Percentiles rank a stretch among this genome's conserved stretches.
Evolutionary conservation across 1,140 invertebrate species (phyloP).

Genomic region (Samia ricini): DNA sequence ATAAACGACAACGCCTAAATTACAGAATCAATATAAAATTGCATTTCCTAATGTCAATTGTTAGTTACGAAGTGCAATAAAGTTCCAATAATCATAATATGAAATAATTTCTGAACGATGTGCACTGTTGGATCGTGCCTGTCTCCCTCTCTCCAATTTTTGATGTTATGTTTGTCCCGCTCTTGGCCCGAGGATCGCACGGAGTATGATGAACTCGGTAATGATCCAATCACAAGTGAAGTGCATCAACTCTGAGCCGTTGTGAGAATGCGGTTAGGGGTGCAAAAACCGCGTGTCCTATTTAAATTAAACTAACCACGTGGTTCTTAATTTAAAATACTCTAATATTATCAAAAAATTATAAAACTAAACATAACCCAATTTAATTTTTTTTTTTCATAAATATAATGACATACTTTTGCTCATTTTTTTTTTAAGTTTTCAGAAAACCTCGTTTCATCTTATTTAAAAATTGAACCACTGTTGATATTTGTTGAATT

Average conservation of each 20-base stretch:
- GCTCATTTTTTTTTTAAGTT: no score
- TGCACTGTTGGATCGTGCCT: conserved; percentile 37
- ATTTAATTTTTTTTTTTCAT: no score
- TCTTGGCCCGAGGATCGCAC: conserved; percentile 66
- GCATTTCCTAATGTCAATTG: conserved; percentile 78
- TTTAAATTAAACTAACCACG: conserved; percentile 74
- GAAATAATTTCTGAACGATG: conserved; percentile 74
- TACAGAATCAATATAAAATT: conserved; percentile 77
- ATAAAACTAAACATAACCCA: no score
- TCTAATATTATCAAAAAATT: conserved; percentile 21
- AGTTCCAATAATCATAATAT: conserved; percentile 77
- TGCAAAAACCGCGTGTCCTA: conserved; percentile 73
- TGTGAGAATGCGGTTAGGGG: conserved; percentile 75
- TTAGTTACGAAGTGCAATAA: conserved; percentile 77
- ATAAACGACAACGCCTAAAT: conserved; percentile 69
- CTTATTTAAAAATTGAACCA: no score
- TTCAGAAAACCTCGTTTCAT: no score
- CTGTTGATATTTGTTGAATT: background rate
- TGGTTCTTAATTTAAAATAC: conserved; percentile 64
- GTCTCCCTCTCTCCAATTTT: conserved; percentile 38
- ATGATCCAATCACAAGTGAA: conserved; percentile 77
- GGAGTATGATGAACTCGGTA: conserved; percentile 77
- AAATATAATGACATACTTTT: no score
- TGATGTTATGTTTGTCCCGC: conserved; percentile 41
- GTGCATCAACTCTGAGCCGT: conserved; percentile 68